phyloP scores from a whole-genome alignment of 2,888 invertebrate species.

The Muschampia plurimacula region DNA sequence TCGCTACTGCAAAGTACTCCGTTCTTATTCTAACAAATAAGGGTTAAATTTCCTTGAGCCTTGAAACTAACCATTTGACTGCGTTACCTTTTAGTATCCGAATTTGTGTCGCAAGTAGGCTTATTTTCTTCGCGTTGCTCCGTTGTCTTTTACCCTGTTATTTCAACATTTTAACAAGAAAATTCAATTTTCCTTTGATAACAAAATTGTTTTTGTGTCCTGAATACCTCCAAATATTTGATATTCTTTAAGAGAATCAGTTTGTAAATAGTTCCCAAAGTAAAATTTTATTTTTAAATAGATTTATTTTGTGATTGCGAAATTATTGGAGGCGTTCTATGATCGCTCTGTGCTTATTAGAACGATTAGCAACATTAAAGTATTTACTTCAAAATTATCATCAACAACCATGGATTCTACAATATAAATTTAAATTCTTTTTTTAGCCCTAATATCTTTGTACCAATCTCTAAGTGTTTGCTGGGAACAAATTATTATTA shows the following conservation, averaged over 20 bases:
- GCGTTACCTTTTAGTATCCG: constrained; percentile 21
- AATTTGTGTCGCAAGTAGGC: constrained; percentile 33
- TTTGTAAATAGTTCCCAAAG: neutral
- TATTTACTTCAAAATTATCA: too few relatives aligned
- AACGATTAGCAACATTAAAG: neutral
- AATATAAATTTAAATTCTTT: too few relatives aligned
- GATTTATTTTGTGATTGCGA: neutral
- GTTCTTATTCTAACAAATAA: constrained; percentile 25
- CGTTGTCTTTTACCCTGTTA: constrained; percentile 27
- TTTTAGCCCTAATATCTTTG: too few relatives aligned
- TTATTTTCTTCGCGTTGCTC: constrained; percentile 23
- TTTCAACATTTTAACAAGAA: constrained; percentile 30
- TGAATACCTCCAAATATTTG: neutral
- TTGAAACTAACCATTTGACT: constrained; percentile 29
- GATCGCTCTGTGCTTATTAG: neutral
- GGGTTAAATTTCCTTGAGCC: constrained; percentile 21
- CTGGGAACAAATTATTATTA: too few relatives aligned
- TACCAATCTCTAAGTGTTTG: too few relatives aligned
- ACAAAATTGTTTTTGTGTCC: constrained; percentile 2
- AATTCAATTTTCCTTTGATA: constrained; percentile 29
- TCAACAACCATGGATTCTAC: too few relatives aligned
- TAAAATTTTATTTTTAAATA: neutral
- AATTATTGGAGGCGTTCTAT: neutral
- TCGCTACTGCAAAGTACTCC: constrained; percentile 18
- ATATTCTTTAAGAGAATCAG: neutral